Base-by-base conservation (phyloP, 92 coral and sea anemone species). In the Paragorgia papillata region DNA sequence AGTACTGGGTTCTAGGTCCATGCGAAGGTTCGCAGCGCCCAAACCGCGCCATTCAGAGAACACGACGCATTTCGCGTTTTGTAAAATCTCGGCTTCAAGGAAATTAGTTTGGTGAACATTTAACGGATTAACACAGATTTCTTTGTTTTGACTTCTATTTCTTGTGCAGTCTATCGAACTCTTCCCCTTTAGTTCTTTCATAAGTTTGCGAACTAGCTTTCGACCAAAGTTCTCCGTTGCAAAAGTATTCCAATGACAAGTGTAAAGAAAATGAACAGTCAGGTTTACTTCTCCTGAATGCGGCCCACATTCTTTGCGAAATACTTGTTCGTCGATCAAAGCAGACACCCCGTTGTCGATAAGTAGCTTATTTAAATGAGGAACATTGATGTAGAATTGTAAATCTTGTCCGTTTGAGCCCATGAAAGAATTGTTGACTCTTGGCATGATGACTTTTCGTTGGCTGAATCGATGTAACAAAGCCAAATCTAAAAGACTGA, bases 31-130 rank as follows among this genome's bases (percentile, higher is more conserved):
- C 53, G 53, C 14, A n/a, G 7, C 14, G 14, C 53, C 53, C 53
- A 46, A 46, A 2, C 53, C 53, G 2, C 53, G 53, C 53, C 53
- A 46, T 15, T 46, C 53, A n/a, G 53, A 46, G 2, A 46, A 6
- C 53, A 46, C 53, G n/a, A 46, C 53, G 15, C 53, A 46, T 46
- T 46, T 46, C n/a, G 9, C n/a, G 53, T 46, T 46, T 46, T n/a
- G 53, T 7, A 46, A 46, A 6, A 46, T 46, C n/a, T 46, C 53
- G 53, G 7, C n/a, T 15, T 46, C 53, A 7, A 46, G n/a, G n/a
- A 6, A 46, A 2, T 46, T n/a, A 15, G 53, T 46, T 7, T 15
- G 53, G n/a, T 46, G n/a, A 6, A 46, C 17, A 46, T 15, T 7
- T 15, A 46, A 7, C 2, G 53, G 12, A 46, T 46, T 46, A 15